A percentile compares a stretch with the other conserved stretches of the same genome.
Conservation (phyloP, 92 coral and sea anemone species). For the Anthopleura xanthogrammica region DNA sequence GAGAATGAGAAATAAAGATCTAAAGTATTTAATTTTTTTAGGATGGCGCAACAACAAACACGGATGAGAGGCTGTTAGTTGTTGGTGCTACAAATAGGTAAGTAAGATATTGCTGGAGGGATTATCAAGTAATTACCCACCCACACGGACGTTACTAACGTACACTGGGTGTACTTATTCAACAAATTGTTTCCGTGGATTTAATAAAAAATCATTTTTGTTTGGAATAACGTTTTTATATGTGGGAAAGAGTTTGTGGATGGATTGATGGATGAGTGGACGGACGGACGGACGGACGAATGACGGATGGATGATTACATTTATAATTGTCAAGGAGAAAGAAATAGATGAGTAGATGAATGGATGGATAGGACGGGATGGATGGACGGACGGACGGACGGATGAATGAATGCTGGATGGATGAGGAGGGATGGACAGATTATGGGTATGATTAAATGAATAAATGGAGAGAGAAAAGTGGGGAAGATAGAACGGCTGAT, state of each 20-base stretch:
- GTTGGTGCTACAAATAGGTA: constrained; percentile 99
- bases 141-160: no score
- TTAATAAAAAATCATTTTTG: no score
- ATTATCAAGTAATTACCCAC: no score
- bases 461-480: neutral
- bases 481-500: no score
- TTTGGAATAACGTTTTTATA: neutral
- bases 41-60: constrained; percentile 95
- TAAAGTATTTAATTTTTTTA: constrained; percentile 4
- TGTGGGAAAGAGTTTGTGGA: neutral
- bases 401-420: neutral
- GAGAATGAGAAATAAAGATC: neutral
- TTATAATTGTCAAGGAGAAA: no score
- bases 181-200: no score
- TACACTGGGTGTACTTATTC: no score
- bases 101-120: neutral
- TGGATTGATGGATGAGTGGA: neutral
- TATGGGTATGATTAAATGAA: neutral
- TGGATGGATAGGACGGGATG: neutral
- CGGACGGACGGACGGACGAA: neutral
- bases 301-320: neutral
- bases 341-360: neutral
- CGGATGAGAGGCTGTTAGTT: constrained; percentile 88
- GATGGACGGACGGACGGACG: neutral
- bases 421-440: neutral